Percentiles rank a stretch among this genome's conserved stretches.
Evolutionary conservation across 2,113 vertebrate species (phyloP).

Genomic region (Cariama cristata): DNA sequence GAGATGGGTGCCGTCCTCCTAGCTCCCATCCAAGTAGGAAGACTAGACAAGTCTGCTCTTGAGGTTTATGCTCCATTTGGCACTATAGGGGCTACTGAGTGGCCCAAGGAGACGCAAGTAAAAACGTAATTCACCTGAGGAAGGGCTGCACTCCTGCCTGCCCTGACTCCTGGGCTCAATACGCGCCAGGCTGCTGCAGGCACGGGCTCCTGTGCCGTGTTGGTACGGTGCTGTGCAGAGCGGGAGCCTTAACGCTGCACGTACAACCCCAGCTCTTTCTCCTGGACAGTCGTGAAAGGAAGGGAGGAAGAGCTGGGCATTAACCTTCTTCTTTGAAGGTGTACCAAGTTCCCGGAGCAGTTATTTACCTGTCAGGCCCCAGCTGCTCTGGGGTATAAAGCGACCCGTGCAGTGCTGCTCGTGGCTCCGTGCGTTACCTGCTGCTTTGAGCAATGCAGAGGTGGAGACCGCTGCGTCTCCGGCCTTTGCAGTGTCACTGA

Average conservation of each 20-base stretch:
- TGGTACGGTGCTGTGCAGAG: accelerated
- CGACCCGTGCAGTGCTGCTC: neutral
- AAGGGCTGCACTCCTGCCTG: neutral
- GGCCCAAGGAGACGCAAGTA: neutral
- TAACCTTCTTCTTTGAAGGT: neutral
- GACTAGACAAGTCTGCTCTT: neutral
- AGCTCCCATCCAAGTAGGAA: neutral
- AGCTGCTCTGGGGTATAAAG: neutral
- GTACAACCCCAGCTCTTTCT: neutral
- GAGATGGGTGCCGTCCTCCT: neutral
- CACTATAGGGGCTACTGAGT: neutral
- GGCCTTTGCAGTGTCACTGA: neutral
- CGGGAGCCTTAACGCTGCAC: accelerated
- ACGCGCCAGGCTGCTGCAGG: accelerated
- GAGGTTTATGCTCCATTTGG: neutral
- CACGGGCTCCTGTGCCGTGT: neutral
- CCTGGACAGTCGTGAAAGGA: accelerated
- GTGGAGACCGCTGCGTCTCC: neutral
- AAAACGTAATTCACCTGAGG: accelerated
- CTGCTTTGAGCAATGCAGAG: neutral
- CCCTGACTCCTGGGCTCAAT: accelerated
- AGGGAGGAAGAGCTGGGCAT: neutral
- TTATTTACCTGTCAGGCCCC: neutral
- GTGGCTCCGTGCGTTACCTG: neutral
- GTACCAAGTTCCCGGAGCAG: neutral